phyloP scores from a whole-genome alignment of 2,113 vertebrate genomes.

The Cairina moschata region DNA sequence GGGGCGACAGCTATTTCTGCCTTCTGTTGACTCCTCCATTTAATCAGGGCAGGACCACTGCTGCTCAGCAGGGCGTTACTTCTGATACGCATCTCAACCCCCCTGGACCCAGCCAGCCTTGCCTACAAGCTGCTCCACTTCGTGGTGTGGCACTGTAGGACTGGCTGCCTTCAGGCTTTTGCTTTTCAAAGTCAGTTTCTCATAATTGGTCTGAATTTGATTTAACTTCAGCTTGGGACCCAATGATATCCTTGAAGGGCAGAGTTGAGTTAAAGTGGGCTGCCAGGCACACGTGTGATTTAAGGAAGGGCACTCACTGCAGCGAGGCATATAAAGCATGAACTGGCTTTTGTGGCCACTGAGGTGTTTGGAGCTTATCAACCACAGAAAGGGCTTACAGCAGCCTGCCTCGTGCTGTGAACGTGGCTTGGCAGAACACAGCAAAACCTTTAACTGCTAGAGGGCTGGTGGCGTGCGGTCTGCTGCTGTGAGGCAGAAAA shows the following conservation, averaged over 20 bases:
- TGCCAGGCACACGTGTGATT: background rate
- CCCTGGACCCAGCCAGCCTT: background rate
- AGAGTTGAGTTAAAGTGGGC: background rate
- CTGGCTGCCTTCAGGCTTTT: background rate
- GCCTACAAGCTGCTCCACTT: background rate
- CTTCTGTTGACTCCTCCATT: background rate
- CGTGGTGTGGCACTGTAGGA: background rate
- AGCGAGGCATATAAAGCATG: background rate
- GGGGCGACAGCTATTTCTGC: background rate
- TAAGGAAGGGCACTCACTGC: background rate
- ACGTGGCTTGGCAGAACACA: background rate
- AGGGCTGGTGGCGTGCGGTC: background rate
- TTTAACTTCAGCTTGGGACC: background rate
- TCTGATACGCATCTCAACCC: rapidly evolving
- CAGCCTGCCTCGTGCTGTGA: background rate
- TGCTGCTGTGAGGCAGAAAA: background rate
- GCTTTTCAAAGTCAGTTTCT: background rate
- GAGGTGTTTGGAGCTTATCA: background rate
- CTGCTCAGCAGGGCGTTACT: background rate
- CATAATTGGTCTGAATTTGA: background rate
- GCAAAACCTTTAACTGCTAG: background rate
- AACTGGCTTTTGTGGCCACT: background rate
- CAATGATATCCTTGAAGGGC: background rate
- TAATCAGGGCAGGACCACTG: background rate
- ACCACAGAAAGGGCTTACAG: background rate